Conservation (phyloP, 2,797 vertebrate species). For the Thripadectes ignobilis region DNA sequence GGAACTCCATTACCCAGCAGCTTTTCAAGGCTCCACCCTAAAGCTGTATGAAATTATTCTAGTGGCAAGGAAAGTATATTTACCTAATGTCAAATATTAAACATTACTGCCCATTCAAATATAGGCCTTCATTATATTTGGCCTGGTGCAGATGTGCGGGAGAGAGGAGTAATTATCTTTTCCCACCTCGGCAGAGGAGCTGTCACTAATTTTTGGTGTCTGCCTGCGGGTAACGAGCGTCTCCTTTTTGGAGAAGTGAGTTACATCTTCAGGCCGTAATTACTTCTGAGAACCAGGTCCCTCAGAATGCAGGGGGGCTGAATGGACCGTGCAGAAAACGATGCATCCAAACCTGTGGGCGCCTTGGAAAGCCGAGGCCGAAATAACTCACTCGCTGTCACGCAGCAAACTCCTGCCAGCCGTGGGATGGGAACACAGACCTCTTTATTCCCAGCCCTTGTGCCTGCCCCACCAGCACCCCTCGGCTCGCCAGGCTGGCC, state of each 20-base stretch:
- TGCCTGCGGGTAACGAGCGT: neutral
- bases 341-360: neutral
- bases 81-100: constrained; percentile 63
- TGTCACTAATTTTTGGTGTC: constrained; percentile 3
- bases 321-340: neutral
- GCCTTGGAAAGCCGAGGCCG: neutral
- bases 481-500: neutral
- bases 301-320: neutral
- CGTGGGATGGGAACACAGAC: neutral
- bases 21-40: constrained; percentile 62
- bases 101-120: constrained; percentile 60
- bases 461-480: fast-evolving
- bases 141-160: constrained; percentile 39
- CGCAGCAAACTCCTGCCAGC: neutral
- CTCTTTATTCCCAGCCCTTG: neutral
- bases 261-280: neutral
- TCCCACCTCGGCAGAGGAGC: neutral
- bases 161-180: constrained; percentile 49
- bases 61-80: constrained; percentile 34
- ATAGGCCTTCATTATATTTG: constrained; percentile 58
- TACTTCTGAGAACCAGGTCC: neutral
- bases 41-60: constrained; percentile 51
- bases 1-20: constrained; percentile 58
- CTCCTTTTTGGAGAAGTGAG: neutral
- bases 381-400: neutral